Conservation (phyloP, 1,140 invertebrate genomes). For the Chironomus tepperi region DNA sequence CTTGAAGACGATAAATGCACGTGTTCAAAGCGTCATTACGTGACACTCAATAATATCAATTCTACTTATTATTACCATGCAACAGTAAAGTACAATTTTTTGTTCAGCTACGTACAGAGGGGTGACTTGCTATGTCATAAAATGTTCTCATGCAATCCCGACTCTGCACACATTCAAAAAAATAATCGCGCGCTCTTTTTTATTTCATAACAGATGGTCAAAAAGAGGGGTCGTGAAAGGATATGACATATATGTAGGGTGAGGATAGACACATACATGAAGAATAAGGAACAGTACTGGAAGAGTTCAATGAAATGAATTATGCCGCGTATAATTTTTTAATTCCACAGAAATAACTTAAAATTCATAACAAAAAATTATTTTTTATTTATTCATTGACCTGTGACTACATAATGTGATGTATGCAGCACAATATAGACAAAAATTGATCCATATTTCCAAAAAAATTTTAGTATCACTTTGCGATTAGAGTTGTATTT, state of each 20-base stretch:
- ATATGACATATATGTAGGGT: neutral
- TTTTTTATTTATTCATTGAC: slow-evolving; percentile 4
- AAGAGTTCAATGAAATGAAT: neutral
- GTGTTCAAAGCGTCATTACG: neutral
- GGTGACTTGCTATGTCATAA: neutral
- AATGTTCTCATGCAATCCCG: neutral
- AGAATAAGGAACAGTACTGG: neutral
- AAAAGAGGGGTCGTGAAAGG: neutral
- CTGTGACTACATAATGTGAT: neutral
- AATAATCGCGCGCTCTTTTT: neutral
- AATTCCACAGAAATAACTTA: neutral
- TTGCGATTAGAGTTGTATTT: neutral
- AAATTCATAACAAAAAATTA: neutral
- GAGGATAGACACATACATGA: neutral
- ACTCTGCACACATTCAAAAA: neutral
- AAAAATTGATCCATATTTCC: neutral
- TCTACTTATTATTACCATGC: neutral
- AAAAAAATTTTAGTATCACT: neutral
- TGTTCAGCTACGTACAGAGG: neutral
- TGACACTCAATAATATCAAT: slow-evolving; percentile 22
- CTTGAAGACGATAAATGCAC: slow-evolving; percentile 17
- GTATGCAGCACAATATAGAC: neutral
- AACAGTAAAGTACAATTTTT: neutral
- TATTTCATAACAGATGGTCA: slow-evolving; percentile 22
- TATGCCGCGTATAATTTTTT: slow-evolving; percentile 7